phyloP scores from a whole-genome alignment of 2,888 invertebrate genomes.

The Yponomeuta cagnagella region DNA sequence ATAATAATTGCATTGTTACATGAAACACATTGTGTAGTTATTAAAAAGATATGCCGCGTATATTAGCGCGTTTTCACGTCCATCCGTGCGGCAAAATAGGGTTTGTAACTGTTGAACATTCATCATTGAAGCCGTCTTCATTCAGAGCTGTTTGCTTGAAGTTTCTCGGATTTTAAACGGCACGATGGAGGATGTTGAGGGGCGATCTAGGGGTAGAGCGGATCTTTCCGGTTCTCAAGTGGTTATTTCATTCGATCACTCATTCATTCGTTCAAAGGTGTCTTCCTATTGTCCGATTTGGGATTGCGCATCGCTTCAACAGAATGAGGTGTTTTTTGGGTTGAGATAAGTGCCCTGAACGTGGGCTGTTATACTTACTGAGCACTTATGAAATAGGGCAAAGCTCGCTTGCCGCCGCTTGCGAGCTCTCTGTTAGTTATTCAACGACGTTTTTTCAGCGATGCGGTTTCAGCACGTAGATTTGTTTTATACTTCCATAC shows the following conservation, averaged over 20 bases:
- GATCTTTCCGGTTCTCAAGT: constrained; percentile 70
- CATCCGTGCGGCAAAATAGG: constrained; percentile 59
- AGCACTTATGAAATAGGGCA: no score
- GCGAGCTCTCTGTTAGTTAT: no score
- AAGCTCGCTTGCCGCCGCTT: no score
- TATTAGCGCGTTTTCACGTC: constrained; percentile 46
- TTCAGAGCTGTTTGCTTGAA: background rate
- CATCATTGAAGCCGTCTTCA: background rate
- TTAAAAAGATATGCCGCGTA: constrained; percentile 67
- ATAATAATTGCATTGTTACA: constrained; percentile 46
- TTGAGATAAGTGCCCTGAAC: constrained; percentile 13
- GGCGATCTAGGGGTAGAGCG: constrained; percentile 25
- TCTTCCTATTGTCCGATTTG: constrained; percentile 11
- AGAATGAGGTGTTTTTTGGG: constrained; percentile 7
- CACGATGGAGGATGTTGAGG: background rate
- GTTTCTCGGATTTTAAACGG: background rate
- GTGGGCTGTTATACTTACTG: background rate
- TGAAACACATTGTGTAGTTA: constrained; percentile 38
- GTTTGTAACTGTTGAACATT: background rate
- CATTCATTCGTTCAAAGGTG: constrained; percentile 23
- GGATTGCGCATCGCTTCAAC: constrained; percentile 1
- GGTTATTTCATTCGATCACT: constrained; percentile 37
- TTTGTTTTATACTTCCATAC: no score
- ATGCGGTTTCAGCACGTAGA: no score
- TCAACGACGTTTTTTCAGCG: no score